Base-by-base conservation (phyloP, 2,113 vertebrate species). In the Myotis davidii region DNA sequence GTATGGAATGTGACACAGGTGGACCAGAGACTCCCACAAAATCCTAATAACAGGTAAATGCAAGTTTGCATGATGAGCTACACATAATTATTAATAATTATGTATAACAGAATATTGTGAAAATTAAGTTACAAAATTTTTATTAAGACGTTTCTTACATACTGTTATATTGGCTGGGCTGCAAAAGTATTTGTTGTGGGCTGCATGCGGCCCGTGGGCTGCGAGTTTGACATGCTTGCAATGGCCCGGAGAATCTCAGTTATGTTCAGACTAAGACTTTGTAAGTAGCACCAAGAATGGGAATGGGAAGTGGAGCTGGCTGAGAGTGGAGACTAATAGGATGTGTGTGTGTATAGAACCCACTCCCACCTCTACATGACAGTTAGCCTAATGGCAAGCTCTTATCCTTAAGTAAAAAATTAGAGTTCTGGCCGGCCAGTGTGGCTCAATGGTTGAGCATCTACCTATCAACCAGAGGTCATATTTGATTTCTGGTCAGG, bases 201-300 rank as follows among this genome's bases (percentile, higher is more conserved):
- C 3, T 23, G 25, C 56, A 59, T 59, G 56, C 23, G 0, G 21
- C 56, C 56, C 1, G 0, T 1, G 1, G 59, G 10, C 59, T 1
- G 0, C 11, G 59, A 61, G 59, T 61, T 61, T 61, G 59, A 61
- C 10, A 61, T 61, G 59, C 10, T 25, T 61, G 23, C 25, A 27
- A 12, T 23, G 9, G n/a, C 21, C 6, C 34, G 39, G n/a, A 85
- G 23, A 27, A 59, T 67, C 50, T n/a, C 73, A 54, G 32, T 21
- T 23, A 85, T 10, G 5, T 34, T 54, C 50, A 18, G 29, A 48
- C 2, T 59, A n/a, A 59, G 50, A 34, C 0, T 16, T 18, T 9
- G 16, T 32, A 64, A 50, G 17, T 20, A 37, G 9, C 7, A 45
- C 4, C 17, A 34, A 64, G 6, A 6, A 39, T 54, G 64, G 65